Evolutionary conservation across 1,140 invertebrate species (phyloP), one percentile per base, ranked within the genome.

Genomic region (Meteorus sp.): DNA sequence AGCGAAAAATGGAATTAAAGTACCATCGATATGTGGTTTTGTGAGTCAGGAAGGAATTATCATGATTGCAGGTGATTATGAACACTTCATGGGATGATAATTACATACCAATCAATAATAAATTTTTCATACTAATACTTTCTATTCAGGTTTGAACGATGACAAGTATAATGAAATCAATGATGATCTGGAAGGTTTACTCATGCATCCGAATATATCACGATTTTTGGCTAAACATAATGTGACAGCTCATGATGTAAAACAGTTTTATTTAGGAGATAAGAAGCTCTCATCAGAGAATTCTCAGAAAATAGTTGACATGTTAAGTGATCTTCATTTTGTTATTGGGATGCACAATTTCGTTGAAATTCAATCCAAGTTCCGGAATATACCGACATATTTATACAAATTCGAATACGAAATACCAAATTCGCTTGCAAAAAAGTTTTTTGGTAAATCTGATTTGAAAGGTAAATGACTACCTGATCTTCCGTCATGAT

Each of bases 11-110:
- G 80, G 81, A 33, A 65, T 81, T 29, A 79, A 82, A 54, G 75
- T 89, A 9, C 86, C 88, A 0, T 73, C 83, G 13, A 78, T 89
- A 5, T 64, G 83, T 13, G 88, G 88, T 0, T 82, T 84, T 35
- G 85, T 81, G 65, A 73, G 65, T 13, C 69, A 76, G 8, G 88
- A 90, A 77, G 83, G 84, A 11, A 64, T 84, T 9, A 58, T 82
- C 5, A 59, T 59, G 23, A 62, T 75, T 79, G 67, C 59, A 59
- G 8, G 8, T 15, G 15, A 15, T 39, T 4, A 3, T n/a, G 15
- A 11, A 39, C 4, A 39, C 15, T 39, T 11, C 13, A n/a, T 17
- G 8, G 11, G 11, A 13, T 15, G 6, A 11, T 9, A 2, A 19
- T 25, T n/a, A n/a, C n/a, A n/a, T n/a, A n/a, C n/a, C 15, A 51